phyloP scores from a whole-genome alignment of 2,113 vertebrate species.

The Nettapus auritus region DNA sequence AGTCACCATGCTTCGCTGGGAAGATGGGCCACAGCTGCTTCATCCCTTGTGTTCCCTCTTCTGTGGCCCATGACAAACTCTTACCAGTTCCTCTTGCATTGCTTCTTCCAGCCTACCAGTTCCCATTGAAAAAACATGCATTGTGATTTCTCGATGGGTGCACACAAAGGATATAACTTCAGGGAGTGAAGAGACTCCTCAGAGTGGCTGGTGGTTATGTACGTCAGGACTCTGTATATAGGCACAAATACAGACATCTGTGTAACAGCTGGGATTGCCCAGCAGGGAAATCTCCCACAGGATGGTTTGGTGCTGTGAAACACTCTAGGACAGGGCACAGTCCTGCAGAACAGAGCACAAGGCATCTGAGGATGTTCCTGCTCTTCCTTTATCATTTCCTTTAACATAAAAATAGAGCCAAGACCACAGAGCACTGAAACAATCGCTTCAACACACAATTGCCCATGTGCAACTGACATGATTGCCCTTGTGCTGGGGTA shows the following conservation, averaged over 20 bases:
- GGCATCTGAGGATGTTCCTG: not conserved
- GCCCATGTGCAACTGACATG: not conserved
- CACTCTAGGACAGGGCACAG: not conserved
- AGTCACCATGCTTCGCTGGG: not conserved
- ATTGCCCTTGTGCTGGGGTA: not conserved
- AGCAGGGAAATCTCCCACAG: rapidly evolving
- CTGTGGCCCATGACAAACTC: not conserved
- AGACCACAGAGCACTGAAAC: not conserved
- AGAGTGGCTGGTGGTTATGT: not conserved
- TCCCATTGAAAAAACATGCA: not conserved
- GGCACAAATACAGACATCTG: not conserved
- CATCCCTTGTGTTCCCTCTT: not conserved
- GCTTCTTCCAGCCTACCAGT: not conserved
- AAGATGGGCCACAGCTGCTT: not conserved
- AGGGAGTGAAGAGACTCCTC: rapidly evolving
- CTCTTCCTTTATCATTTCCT: not conserved
- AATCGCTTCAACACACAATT: not conserved
- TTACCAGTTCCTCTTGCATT: not conserved
- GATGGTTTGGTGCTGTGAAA: not conserved
- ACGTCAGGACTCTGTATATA: not conserved
- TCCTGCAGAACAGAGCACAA: not conserved
- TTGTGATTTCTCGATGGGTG: not conserved
- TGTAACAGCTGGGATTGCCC: not conserved
- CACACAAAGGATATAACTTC: not conserved
- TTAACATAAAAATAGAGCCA: not conserved